phyloP scores from a whole-genome alignment of 2,797 vertebrate genomes.

The Galagoides demidoff region DNA sequence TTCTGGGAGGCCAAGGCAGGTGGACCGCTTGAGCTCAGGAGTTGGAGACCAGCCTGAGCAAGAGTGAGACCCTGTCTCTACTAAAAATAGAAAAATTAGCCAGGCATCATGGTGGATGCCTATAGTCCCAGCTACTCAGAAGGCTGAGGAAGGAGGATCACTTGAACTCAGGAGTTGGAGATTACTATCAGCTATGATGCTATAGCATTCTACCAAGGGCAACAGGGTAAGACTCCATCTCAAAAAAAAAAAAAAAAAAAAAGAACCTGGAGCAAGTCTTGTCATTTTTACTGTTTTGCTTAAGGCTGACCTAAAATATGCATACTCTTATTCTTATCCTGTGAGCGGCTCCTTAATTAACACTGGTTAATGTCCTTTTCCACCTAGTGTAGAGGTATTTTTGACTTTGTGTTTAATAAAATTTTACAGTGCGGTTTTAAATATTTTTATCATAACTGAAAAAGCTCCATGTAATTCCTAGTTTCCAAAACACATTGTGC shows the following conservation, averaged over 20 bases:
- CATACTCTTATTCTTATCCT: background rate
- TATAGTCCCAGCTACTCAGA: too few relatives aligned
- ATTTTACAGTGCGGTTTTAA: constrained; percentile 52
- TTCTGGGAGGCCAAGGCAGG: too few relatives aligned
- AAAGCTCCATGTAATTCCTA: constrained; percentile 32
- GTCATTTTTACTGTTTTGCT: constrained; percentile 54
- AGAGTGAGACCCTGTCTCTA: too few relatives aligned
- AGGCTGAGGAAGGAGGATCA: too few relatives aligned
- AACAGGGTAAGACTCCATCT: too few relatives aligned
- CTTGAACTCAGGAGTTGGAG: too few relatives aligned
- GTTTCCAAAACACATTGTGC: constrained; percentile 47
- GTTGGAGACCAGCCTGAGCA: too few relatives aligned
- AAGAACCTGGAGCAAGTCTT: background rate
- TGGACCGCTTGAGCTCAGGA: too few relatives aligned
- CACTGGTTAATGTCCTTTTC: constrained; percentile 11
- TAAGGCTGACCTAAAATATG: constrained; percentile 62
- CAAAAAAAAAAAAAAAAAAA: background rate
- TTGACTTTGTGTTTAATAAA: constrained; percentile 52
- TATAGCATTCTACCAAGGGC: too few relatives aligned
- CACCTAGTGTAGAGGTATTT: constrained; percentile 23
- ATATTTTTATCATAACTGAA: constrained; percentile 53
- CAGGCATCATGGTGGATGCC: too few relatives aligned
- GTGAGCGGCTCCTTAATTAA: constrained; percentile 33
- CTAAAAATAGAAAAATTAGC: too few relatives aligned
- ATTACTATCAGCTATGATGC: too few relatives aligned